Evolutionary conservation across 2,888 invertebrate species (phyloP).

Genomic region (Helicoverpa assulta): DNA sequence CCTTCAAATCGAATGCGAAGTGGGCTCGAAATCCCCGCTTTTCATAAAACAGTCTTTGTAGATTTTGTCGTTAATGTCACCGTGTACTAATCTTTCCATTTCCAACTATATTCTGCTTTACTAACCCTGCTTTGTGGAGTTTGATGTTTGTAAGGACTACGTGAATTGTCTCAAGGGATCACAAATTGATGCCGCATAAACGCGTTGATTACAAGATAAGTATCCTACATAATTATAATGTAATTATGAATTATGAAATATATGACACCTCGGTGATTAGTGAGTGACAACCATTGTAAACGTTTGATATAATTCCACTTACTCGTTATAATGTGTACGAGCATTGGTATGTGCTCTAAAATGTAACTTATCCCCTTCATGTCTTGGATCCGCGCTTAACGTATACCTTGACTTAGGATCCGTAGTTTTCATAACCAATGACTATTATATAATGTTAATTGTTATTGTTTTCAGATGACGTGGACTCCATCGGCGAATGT

Average conservation of each 20-base stretch:
- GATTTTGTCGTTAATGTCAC: constrained; percentile 23
- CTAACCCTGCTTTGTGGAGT: constrained; percentile 43
- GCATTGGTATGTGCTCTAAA: constrained; percentile 35
- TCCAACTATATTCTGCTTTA: constrained; percentile 44
- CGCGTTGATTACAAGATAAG: constrained; percentile 39
- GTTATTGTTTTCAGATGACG: constrained; percentile 89
- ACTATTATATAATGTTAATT: constrained; percentile 23
- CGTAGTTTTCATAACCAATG: constrained; percentile 29
- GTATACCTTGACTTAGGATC: constrained; percentile 61
- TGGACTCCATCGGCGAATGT: constrained; percentile 94
- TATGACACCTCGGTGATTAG: constrained; percentile 37
- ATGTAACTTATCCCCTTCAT: constrained; percentile 24
- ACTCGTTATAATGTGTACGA: constrained; percentile 14
- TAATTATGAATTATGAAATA: constrained; percentile 3
- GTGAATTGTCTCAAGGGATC: constrained; percentile 17
- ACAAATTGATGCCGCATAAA: constrained; percentile 5
- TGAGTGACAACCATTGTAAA: constrained; percentile 62
- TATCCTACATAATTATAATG: constrained; percentile 19
- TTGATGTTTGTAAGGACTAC: constrained; percentile 39
- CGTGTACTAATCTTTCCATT: constrained; percentile 37
- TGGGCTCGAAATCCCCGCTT: constrained; percentile 37
- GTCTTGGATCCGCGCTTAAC: constrained; percentile 64
- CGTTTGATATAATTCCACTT: constrained; percentile 35
- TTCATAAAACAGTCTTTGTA: constrained; percentile 42
- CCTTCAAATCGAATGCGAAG: constrained; percentile 29